Conservation (phyloP, 2,797 vertebrate species). For the Margarornis squamiger region DNA sequence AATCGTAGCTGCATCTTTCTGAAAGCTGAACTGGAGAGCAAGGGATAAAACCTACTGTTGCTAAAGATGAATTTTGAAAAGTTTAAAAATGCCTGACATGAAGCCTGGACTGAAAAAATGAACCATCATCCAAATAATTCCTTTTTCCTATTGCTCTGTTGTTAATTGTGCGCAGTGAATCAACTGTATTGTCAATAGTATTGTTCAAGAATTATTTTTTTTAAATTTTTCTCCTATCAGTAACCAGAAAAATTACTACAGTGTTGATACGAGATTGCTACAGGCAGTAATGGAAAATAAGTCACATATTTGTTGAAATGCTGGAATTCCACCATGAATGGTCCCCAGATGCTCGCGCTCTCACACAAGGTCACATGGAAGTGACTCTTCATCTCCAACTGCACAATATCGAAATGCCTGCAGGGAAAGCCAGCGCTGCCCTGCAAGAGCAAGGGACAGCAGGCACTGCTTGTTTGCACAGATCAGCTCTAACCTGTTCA, state of each 20-base stretch:
- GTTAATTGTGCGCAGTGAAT: not conserved
- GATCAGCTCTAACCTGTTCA: not conserved
- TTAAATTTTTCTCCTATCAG: not conserved
- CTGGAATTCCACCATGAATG: not conserved
- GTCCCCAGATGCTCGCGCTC: not conserved
- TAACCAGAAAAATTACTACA: not conserved
- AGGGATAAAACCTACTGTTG: not conserved
- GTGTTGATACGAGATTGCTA: not conserved
- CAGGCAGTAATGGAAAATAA: not conserved
- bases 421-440: not conserved
- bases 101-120: not conserved
- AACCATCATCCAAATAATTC: not conserved
- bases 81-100: not conserved
- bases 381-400: not conserved
- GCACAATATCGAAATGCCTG: fast-evolving
- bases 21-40: not conserved
- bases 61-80: not conserved
- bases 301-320: not conserved
- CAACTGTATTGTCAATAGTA: not conserved
- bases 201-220: not conserved
- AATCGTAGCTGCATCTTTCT: not conserved
- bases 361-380: not conserved
- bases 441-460: not conserved
- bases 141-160: not conserved
- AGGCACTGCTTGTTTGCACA: not conserved